Evolutionary conservation across 92 coral and sea anemone genomes (phyloP).

Genomic region (Paragorgia papillata): DNA sequence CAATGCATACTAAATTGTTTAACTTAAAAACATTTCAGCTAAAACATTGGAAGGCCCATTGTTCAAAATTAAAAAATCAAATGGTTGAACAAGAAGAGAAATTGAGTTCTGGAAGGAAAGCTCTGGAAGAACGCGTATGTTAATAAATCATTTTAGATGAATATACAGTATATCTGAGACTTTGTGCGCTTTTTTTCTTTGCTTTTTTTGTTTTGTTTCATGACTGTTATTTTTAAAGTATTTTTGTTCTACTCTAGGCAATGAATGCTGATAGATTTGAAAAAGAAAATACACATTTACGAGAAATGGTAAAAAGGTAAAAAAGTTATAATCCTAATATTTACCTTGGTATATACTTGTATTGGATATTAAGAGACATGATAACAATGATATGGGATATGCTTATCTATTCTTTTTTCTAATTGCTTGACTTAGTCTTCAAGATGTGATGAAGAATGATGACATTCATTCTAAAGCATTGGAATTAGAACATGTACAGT

Average conservation of each 20-base stretch:
- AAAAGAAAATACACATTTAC: conserved; percentile 26
- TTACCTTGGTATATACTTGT: no score
- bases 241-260: conserved; percentile 6
- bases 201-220: neutral
- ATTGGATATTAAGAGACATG: no score
- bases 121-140: conserved; percentile 34
- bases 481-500: conserved; percentile 28
- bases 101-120: conserved; percentile 32
- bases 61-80: conserved; percentile 28
- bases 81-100: conserved; percentile 36
- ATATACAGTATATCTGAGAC: neutral
- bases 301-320: conserved; percentile 36
- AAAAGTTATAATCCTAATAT: no score
- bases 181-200: neutral
- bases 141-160: neutral
- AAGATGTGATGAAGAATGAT: conserved; percentile 42
- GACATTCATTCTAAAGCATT: conserved; percentile 43
- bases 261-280: conserved; percentile 40
- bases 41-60: conserved; percentile 28
- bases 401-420: neutral
- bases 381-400: no score
- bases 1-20: neutral
- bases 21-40: conserved; percentile 1
- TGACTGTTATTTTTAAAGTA: no score
- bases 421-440: conserved; percentile 32